Base-by-base conservation (phyloP, 35 echinoderm and acorn worm species). In the Chiridota heheva region DNA sequence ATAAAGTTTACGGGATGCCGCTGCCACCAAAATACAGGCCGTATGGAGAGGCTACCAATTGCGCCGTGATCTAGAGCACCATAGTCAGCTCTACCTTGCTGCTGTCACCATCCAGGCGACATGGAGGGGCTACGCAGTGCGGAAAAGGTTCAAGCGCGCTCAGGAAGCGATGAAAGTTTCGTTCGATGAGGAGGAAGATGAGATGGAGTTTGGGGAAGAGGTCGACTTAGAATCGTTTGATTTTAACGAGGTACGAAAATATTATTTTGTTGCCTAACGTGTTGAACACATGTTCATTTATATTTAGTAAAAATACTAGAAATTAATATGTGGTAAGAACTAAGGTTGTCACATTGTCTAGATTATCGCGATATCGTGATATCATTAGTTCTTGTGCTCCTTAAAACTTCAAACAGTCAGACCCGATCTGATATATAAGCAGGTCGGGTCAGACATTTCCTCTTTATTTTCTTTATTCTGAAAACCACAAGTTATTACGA, bases 131-230 rank as follows among this genome's bases (percentile, higher is more conserved):
- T 41, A 87, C 26, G 15, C 29, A 15, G 75, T 84, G 20, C 78
- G 88, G 51, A 68, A 79, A 62, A 67, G 81, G 36, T 69, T 69
- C 31, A 26, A 27, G 27, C 43, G 49, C 59, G 81, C 81, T 27
- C 84, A 45, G 72, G 82, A 84, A 44, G 49, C 81, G 41, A 42
- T 78, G 44, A 35, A 40, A 45, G 55, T 51, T 53, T 41, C 53
- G 47, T 47, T 55, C 26, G 36, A 55, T 73, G 78, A 91, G 30
- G 85, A 89, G n/a, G 87, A 95, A 37, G 93, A 98, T 63, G 76
- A 47, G 49, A 87, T 90, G 86, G 83, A 96, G 28, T 91, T 88
- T 39, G 72, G 81, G 56, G 89, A 98, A 84, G 95, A 78, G 1
- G 49, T 78, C 0, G 75, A 78, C 53, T 62, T 78, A 37, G 75